Evolutionary conservation across 2,888 invertebrate genomes (phyloP).

Genomic region (Axea sp.): DNA sequence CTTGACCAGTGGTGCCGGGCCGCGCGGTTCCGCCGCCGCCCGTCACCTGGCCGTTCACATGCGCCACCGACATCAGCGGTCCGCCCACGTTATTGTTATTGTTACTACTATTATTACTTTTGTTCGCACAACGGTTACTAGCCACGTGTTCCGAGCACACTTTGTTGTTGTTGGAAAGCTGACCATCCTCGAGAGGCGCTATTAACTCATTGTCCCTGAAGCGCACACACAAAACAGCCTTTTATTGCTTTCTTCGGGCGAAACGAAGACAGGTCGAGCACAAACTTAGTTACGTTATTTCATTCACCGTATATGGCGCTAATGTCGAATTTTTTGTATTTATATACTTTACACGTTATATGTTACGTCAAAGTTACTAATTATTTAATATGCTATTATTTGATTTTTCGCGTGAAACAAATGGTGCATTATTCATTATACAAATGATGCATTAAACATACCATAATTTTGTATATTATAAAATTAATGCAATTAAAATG

Average conservation of each 20-base stretch:
- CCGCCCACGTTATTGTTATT: slow-evolving; percentile 83
- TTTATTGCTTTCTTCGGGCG: slow-evolving; percentile 7
- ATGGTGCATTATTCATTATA: no score
- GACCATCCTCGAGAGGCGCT: slow-evolving; percentile 78
- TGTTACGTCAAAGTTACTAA: no score
- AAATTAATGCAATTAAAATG: no score
- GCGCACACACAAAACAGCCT: slow-evolving; percentile 71
- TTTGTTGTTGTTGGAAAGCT: slow-evolving; percentile 78
- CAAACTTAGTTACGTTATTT: slow-evolving; percentile 15
- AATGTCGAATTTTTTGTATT: no score
- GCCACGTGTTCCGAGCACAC: slow-evolving; percentile 72
- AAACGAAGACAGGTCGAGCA: slow-evolving; percentile 1
- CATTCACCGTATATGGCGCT: neutral
- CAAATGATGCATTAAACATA: no score
- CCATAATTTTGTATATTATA: no score
- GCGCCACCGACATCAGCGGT: slow-evolving; percentile 85
- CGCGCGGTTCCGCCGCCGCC: slow-evolving; percentile 67
- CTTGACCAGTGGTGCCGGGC: slow-evolving; percentile 58
- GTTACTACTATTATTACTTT: slow-evolving; percentile 77
- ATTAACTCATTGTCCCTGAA: slow-evolving; percentile 78
- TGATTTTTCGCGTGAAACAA: no score
- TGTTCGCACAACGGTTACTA: slow-evolving; percentile 74
- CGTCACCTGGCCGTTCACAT: slow-evolving; percentile 83
- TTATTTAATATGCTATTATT: no score
- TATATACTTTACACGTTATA: no score